Conservation (phyloP, 2,888 invertebrate species). For the Endotricha flammealis region DNA sequence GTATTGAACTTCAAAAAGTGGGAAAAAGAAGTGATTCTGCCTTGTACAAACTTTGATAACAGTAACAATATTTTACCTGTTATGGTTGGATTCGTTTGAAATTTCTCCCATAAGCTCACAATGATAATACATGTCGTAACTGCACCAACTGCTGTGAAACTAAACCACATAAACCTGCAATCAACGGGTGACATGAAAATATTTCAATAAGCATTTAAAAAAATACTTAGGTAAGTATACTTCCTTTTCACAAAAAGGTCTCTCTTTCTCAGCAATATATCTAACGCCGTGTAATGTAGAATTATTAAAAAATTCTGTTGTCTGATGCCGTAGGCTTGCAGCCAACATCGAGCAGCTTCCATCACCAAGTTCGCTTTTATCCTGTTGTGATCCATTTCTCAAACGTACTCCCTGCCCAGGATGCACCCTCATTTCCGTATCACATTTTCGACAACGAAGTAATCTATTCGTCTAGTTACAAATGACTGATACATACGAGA, state of each 20-base stretch:
- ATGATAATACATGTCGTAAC: slow-evolving; percentile 86
- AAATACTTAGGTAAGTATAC: slow-evolving; percentile 24
- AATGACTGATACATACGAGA: neutral
- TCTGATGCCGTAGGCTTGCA: slow-evolving; percentile 83
- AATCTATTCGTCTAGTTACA: slow-evolving; percentile 9
- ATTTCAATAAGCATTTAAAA: neutral
- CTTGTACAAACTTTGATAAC: too few relatives aligned
- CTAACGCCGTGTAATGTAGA: slow-evolving; percentile 88
- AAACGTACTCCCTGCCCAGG: slow-evolving; percentile 33
- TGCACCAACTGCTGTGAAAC: slow-evolving; percentile 83
- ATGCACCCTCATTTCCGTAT: slow-evolving; percentile 49
- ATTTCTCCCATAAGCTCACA: slow-evolving; percentile 88
- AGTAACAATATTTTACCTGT: slow-evolving; percentile 69
- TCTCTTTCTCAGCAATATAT: slow-evolving; percentile 85
- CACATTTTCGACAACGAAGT: slow-evolving; percentile 26
- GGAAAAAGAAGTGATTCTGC: too few relatives aligned
- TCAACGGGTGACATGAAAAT: slow-evolving; percentile 2
- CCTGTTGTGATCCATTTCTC: slow-evolving; percentile 27
- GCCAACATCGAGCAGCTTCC: slow-evolving; percentile 65
- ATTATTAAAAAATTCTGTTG: slow-evolving; percentile 85
- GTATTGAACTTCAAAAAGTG: too few relatives aligned
- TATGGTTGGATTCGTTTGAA: slow-evolving; percentile 90
- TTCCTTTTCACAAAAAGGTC: slow-evolving; percentile 88
- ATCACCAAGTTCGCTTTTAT: slow-evolving; percentile 29
- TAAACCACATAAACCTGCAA: slow-evolving; percentile 87